Percentiles rank a stretch among this genome's conserved stretches.
phyloP scores from a whole-genome alignment of 2,113 vertebrate species.

The Notothenia coriiceps region DNA sequence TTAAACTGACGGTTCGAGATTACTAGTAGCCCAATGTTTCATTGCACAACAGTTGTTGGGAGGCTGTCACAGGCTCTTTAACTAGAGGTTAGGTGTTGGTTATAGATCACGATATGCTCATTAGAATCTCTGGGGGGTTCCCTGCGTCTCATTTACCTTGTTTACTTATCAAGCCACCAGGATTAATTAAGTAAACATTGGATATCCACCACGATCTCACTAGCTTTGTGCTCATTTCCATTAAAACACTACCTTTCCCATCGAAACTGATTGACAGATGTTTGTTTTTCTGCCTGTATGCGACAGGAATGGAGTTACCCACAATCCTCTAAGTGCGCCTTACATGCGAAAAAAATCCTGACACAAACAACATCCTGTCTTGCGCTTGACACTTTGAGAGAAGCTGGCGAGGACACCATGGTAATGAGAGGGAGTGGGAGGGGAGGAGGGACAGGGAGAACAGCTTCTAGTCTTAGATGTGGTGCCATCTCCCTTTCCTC shows the following conservation, averaged over 20 bases:
- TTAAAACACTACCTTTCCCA: not conserved
- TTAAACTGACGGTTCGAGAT: no score
- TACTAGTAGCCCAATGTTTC: no score
- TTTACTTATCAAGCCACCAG: slow-evolving; percentile 39
- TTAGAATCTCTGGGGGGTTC: not conserved
- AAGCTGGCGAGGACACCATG: slow-evolving; percentile 38
- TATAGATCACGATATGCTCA: not conserved
- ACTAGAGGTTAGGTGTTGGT: not conserved
- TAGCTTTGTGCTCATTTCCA: slow-evolving; percentile 22
- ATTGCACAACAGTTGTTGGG: no score
- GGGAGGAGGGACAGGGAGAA: slow-evolving; percentile 57
- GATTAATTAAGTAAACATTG: slow-evolving; percentile 37
- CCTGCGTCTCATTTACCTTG: slow-evolving; percentile 17
- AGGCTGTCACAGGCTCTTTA: no score
- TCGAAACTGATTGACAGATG: slow-evolving; percentile 40
- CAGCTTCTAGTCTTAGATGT: slow-evolving; percentile 63
- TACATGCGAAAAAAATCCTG: slow-evolving; percentile 44
- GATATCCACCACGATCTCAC: slow-evolving; percentile 11
- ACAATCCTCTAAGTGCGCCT: slow-evolving; percentile 21
- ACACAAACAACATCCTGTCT: slow-evolving; percentile 57
- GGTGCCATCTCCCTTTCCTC: slow-evolving; percentile 54
- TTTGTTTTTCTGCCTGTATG: slow-evolving; percentile 41
- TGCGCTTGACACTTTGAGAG: slow-evolving; percentile 53
- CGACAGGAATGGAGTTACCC: not conserved
- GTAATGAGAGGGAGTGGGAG: slow-evolving; percentile 73